Base-by-base conservation (phyloP, 2,113 vertebrate genomes). In the Lipophrys pholis region DNA sequence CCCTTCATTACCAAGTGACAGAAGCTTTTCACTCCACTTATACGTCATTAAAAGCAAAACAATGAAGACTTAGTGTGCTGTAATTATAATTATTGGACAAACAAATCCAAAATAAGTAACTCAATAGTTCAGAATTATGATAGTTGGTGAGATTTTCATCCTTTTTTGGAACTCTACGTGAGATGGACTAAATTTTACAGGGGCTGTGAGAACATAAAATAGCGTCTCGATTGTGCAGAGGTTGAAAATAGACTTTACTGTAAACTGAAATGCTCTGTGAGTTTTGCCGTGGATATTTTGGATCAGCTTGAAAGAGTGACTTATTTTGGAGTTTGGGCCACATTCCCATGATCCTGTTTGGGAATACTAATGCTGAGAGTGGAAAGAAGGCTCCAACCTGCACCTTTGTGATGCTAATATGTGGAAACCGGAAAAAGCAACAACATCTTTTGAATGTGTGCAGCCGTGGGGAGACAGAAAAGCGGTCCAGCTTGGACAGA, bases 361-460 rank as follows among this genome's bases (percentile, higher is more conserved):
- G 49, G 92, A 91, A 84, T 93, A 87, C 90, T 90, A 94, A 94
- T 89, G 72, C 74, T 36, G 54, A 58, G 38, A 56, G 35, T 59
- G 54, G 55, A 76, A 30, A 30, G 81, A 69, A 43, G 21, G 52
- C 74, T 59, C 75, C 74, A 87, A 59, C 49, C 48, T 69, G 21
- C 11, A 7, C 67, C 82, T 89, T 93, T 92, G 82, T 91, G 76
- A 93, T 93, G 91, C 66, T 87, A 92, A 93, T 89, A 41, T 67
- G 10, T 55, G 3, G 51, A 74, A 89, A 84, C 21, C 50, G 40
- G 17, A 81, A 81, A 84, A 80, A 81, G 60, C 63, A 77, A 53
- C 75, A 71, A 40, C 67, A 69, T 55, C 52, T 42, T 72, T 73
- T 71, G 68, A 83, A 53, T 75, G 49, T 68, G 65, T 78, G 46